phyloP scores from a whole-genome alignment of 2,113 vertebrate genomes.

The Aegotheles bennettii region DNA sequence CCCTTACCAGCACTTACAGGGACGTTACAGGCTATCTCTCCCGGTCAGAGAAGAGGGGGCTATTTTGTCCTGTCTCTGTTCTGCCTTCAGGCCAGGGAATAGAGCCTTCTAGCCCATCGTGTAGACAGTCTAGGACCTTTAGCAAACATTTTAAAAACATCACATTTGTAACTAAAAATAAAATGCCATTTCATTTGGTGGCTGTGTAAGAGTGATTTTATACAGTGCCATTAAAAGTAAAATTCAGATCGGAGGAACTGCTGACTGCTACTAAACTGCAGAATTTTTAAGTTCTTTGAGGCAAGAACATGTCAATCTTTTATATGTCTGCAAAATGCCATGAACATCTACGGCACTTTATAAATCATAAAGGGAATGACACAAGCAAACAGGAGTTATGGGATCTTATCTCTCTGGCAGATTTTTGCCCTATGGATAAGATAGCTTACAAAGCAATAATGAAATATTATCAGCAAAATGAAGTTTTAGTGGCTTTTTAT shows the following conservation, averaged over 20 bases:
- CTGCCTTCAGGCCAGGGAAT: neutral
- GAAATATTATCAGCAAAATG: conserved; percentile 57
- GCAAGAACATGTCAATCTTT: conserved; percentile 55
- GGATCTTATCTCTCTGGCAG: conserved; percentile 19
- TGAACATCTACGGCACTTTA: neutral
- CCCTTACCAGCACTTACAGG: neutral
- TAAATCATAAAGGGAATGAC: conserved; percentile 37
- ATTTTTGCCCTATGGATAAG: conserved; percentile 54
- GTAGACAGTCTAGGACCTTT: neutral
- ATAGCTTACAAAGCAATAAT: conserved; percentile 59
- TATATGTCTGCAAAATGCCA: conserved; percentile 40
- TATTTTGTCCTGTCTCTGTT: neutral
- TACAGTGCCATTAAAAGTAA: conserved; percentile 33
- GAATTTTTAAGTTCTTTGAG: conserved; percentile 32
- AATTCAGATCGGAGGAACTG: conserved; percentile 39
- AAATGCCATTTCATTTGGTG: conserved; percentile 20
- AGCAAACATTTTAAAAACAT: neutral
- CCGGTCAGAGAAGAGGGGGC: neutral
- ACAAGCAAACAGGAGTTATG: conserved; percentile 39
- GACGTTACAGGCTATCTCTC: neutral
- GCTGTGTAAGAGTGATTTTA: conserved; percentile 43
- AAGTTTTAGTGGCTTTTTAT: conserved; percentile 48
- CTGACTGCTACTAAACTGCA: conserved; percentile 47
- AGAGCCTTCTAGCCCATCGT: neutral
- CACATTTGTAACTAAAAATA: conserved; percentile 18